Evolutionary conservation across 2,888 invertebrate species (phyloP), one percentile per base, ranked within the genome.

Genomic region (Zygaena filipendulae): DNA sequence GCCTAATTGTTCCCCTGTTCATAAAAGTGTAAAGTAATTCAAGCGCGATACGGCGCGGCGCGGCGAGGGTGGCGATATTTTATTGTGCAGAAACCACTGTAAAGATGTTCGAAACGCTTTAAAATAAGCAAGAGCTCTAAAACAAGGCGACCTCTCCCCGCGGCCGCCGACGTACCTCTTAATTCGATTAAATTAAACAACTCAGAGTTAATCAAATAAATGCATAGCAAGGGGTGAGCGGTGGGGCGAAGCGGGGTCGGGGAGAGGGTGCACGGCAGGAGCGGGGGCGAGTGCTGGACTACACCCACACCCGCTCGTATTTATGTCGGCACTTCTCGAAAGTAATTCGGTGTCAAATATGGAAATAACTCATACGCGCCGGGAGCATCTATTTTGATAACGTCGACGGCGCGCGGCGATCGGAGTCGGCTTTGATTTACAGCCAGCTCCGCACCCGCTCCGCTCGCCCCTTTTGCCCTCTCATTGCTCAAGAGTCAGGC

Each of bases 181-280:
- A 77, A 79, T 69, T 77, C 72, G 71, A 77, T 79, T 79, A 79
- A 79, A 80, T 79, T 80, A 81, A 80, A 79, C 75, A 80, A 79
- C 77, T 77, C 75, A 52, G 66, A 77, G 77, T 80, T 81, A 80
- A 81, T 81, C 81, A 81, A 81, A 81, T 80, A 81, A 81, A 79
- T 79, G 79, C 70, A 66, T 52, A 58, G 60, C 61, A n/a, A n/a
- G n/a, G n/a, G n/a, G n/a, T n/a, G 67, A 71, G 61, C 66, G 61
- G 48, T 42, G 52, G 47, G 54, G 47, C 54, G 60, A 45, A 43
- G 52, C 48, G 52, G 48, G 52, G 49, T 36, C 48, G 33, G 39
- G 46, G 36, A 33, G 23, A 38, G 32, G 33, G n/a, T n/a, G n/a
- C n/a, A n/a, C n/a, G 39, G 42, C 28, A 34, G 13, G 32, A 40